Base-by-base conservation (phyloP, 2,797 vertebrate species). In the Bufotes viridis region DNA sequence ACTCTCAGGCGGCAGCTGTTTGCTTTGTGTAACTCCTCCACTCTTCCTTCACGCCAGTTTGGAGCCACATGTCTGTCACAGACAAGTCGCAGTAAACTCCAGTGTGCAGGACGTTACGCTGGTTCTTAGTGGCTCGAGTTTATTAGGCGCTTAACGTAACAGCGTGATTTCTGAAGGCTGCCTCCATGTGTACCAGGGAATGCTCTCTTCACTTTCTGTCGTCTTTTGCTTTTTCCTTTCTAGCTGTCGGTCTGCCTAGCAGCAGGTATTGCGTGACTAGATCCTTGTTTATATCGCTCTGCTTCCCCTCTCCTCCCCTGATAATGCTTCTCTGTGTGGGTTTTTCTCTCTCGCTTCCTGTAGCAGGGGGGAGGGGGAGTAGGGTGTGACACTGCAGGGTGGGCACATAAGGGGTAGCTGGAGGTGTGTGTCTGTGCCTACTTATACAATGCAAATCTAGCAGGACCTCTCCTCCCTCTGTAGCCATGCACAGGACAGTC, bases 231-330 rank as follows among this genome's bases (percentile, higher is more conserved):
- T 51, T 84, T 29, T 51, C 76, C 29, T 22, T 42, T 61, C 6
- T 60, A 20, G 78, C 57, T 55, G n/a, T 84, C 22, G 7, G 58
- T 63, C 85, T 87, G 74, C 78, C 80, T 86, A 79, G 80, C 76
- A 87, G 88, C 81, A 89, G 85, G 85, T 89, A 89, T 89, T 89
- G 88, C 88, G 85, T 89, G 88, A 89, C 88, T 87, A 87, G 85
- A 84, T 89, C 81, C 88, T 89, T 89, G 88, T 89, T 89, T 89
- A 87, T 89, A 89, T 87, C 85, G 29, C 74, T 79, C 18, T 34
- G 81, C 88, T 87, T 89, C 88, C 85, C 85, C 81, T 89, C 88
- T 83, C 88, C 88, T 89, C 84, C 84, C 88, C 80, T 89, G 88
- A 89, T 87, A 89, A 89, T 89, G 85, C 61, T 79, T 60, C 80